Evolutionary conservation across 1,140 invertebrate species (phyloP).

Genomic region (Berghia stephanieae): DNA sequence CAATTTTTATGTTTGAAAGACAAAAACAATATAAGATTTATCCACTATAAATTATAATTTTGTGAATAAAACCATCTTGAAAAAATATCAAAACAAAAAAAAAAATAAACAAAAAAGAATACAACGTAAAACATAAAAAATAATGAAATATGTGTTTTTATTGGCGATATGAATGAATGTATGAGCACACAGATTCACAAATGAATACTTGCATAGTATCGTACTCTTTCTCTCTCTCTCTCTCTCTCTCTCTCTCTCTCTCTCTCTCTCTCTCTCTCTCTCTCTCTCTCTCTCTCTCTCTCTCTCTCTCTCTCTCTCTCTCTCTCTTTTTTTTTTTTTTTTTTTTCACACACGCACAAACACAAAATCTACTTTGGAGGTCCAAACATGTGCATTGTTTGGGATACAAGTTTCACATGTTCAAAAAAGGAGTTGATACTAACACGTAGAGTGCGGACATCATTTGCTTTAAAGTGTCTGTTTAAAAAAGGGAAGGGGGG

Average conservation of each 20-base stretch:
- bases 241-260: background rate
- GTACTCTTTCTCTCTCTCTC: background rate
- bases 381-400: conserved; percentile 77
- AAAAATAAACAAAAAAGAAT: too few relatives aligned
- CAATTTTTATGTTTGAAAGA: too few relatives aligned
- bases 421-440: conserved; percentile 80
- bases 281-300: conserved; percentile 10
- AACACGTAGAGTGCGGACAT: conserved; percentile 75
- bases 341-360: background rate
- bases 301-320: background rate
- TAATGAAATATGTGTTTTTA: too few relatives aligned
- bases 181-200: too few relatives aligned
- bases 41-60: too few relatives aligned
- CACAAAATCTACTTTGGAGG: conserved; percentile 40
- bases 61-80: too few relatives aligned
- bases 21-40: too few relatives aligned
- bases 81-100: too few relatives aligned
- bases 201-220: too few relatives aligned
- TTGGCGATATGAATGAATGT: too few relatives aligned
- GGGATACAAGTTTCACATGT: conserved; percentile 74
- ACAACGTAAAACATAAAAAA: too few relatives aligned
- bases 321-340: background rate
- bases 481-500: too few relatives aligned
- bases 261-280: background rate
- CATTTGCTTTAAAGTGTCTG: conserved; percentile 70